Evolutionary conservation across 2,113 vertebrate species (phyloP).

Genomic region (Ophiodon elongatus): DNA sequence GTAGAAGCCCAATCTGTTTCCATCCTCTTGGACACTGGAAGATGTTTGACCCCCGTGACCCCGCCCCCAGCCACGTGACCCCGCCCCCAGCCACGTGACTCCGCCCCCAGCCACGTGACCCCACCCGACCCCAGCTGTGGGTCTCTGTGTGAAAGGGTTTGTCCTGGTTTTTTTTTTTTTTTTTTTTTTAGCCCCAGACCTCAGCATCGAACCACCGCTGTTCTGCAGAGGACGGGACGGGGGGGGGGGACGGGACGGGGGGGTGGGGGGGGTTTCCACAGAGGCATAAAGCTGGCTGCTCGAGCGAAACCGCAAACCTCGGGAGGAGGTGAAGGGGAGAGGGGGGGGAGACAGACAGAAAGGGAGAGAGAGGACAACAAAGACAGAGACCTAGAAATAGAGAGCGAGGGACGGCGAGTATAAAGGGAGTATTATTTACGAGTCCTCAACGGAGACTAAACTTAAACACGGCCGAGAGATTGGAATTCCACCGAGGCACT

Average conservation of each 20-base stretch:
- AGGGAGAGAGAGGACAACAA: slow-evolving; percentile 9
- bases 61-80: slow-evolving; percentile 25
- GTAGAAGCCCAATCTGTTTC: neutral
- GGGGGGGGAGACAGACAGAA: neutral
- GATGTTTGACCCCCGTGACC: slow-evolving; percentile 23
- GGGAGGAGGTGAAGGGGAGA: neutral
- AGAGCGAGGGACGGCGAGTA: slow-evolving; percentile 25
- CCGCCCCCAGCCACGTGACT: too few relatives aligned
- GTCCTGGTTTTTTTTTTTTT: too few relatives aligned
- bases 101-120: slow-evolving; percentile 21
- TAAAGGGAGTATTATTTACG: slow-evolving; percentile 58
- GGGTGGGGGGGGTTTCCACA: slow-evolving; percentile 68
- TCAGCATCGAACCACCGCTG: slow-evolving; percentile 54
- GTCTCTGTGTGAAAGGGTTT: slow-evolving; percentile 51
- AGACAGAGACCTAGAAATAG: slow-evolving; percentile 47
- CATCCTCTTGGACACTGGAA: neutral
- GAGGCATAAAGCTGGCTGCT: slow-evolving; percentile 45
- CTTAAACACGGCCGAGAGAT: slow-evolving; percentile 55
- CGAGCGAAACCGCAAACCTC: slow-evolving; percentile 45
- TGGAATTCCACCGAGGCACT: slow-evolving; percentile 58
- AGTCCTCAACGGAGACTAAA: slow-evolving; percentile 58
- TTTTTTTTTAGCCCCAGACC: slow-evolving; percentile 55
- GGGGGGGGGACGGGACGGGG: too few relatives aligned
- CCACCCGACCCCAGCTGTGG: slow-evolving; percentile 16
- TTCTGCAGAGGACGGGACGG: neutral